phyloP scores from a whole-genome alignment of 1,140 invertebrate species.

The Zaprionus tsacasi region DNA sequence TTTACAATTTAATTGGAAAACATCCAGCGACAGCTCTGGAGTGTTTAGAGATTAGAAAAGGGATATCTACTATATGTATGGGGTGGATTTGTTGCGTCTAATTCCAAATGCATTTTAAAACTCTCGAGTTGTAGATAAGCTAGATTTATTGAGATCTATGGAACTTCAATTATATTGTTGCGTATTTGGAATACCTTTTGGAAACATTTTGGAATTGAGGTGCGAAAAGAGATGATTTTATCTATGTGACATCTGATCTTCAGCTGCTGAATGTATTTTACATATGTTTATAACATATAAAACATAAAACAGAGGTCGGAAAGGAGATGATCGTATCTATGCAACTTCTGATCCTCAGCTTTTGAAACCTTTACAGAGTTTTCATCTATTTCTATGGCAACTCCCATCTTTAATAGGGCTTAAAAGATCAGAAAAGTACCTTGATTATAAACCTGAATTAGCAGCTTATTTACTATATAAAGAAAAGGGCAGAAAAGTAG shows the following conservation, averaged over 20 bases:
- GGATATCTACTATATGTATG: neutral
- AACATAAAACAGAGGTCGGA: neutral
- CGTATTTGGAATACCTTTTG: neutral
- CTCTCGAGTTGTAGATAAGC: neutral
- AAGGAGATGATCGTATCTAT: no score
- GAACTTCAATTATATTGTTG: neutral
- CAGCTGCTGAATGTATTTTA: neutral
- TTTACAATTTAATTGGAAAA: slow-evolving; percentile 6
- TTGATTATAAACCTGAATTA: no score
- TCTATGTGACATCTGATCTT: neutral
- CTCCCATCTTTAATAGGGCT: no score
- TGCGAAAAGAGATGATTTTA: neutral
- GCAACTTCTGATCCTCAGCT: no score
- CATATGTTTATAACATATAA: no score
- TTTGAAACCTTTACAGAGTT: no score
- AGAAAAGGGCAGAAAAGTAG: no score
- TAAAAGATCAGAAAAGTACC: no score
- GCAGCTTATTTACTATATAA: no score
- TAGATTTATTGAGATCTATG: neutral
- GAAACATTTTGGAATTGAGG: neutral
- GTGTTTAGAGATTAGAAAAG: neutral
- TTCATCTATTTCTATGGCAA: no score
- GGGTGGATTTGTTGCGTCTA: neutral
- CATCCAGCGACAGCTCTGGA: neutral
- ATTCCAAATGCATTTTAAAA: neutral